Percentiles rank a stretch among this genome's conserved stretches.
These are phyloP conservation scores for Scaptomyza hsui DNA, from an alignment of 1,140 invertebrate genomes.

Conservation along the genomic window DNA sequence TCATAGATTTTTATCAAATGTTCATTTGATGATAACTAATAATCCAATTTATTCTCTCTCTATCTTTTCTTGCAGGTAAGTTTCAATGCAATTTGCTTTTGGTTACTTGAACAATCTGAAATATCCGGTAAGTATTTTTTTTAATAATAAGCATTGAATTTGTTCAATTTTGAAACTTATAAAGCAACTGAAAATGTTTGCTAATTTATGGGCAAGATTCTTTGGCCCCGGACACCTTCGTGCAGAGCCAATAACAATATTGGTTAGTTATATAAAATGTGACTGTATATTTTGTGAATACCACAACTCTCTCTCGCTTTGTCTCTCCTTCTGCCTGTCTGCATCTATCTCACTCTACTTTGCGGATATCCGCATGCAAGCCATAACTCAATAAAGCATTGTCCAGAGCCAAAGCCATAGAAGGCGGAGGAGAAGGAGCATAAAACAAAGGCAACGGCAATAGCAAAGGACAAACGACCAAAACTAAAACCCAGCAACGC, in stretches of 20 bases:
- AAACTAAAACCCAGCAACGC: slow-evolving; percentile 49
- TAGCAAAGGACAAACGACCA: slow-evolving; percentile 54
- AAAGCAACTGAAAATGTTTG: slow-evolving; percentile 71
- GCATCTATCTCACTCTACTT: slow-evolving; percentile 12
- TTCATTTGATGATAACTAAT: slow-evolving; percentile 14
- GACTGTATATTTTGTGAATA: slow-evolving; percentile 17
- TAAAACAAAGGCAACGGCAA: slow-evolving; percentile 71
- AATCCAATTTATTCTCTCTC: slow-evolving; percentile 36
- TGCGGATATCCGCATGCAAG: slow-evolving; percentile 80
- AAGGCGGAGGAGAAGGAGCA: slow-evolving; percentile 29
- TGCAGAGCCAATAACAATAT: slow-evolving; percentile 63
- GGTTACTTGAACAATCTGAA: slow-evolving; percentile 1
- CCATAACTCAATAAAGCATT: slow-evolving; percentile 82
- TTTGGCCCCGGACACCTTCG: slow-evolving; percentile 59
- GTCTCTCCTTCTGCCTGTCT: slow-evolving; percentile 22
- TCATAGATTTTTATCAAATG: slow-evolving; percentile 32
- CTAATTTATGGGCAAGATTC: slow-evolving; percentile 68
- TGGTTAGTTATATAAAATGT: slow-evolving; percentile 63
- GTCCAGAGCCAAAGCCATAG: slow-evolving; percentile 61
- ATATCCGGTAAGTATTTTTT: slow-evolving; percentile 26
- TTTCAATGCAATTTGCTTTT: slow-evolving; percentile 39
- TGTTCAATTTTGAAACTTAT: slow-evolving; percentile 55
- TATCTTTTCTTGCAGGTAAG: slow-evolving; percentile 67
- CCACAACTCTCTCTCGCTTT: slow-evolving; percentile 19
- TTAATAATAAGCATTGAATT: background rate